Evolutionary conservation across 2,888 invertebrate genomes (phyloP).

Genomic region (Hypomecis punctinalis): DNA sequence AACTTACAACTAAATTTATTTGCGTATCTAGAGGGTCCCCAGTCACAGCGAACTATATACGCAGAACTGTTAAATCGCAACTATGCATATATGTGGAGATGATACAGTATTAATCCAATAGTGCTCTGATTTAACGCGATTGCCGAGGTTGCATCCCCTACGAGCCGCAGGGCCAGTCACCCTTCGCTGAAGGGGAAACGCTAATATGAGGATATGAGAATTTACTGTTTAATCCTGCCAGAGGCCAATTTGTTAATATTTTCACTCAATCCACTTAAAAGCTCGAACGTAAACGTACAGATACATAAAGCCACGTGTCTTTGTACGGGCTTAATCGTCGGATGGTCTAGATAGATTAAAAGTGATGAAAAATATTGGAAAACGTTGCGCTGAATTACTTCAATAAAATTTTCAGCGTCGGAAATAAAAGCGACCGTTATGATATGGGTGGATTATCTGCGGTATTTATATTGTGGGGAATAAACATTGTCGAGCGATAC

Average conservation of each 20-base stretch:
- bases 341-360: conserved; percentile 30
- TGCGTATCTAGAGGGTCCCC: conserved; percentile 57
- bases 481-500: conserved; percentile 53
- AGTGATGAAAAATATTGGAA: conserved; percentile 49
- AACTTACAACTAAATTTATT: conserved; percentile 78
- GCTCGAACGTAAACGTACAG: conserved; percentile 59
- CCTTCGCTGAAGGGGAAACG: conserved; percentile 79
- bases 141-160: conserved; percentile 80
- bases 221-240: conserved; percentile 84
- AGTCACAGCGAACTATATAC: conserved; percentile 31
- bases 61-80: conserved; percentile 40
- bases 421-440: conserved; percentile 29
- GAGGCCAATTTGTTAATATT: conserved; percentile 84
- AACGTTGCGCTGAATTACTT: conserved; percentile 28
- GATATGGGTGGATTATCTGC: conserved; percentile 30
- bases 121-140: conserved; percentile 81
- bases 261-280: conserved; percentile 84
- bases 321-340: conserved; percentile 35
- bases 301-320: conserved; percentile 47
- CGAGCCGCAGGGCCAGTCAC: conserved; percentile 68
- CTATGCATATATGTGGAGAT: conserved; percentile 49
- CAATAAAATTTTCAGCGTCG: conserved; percentile 29
- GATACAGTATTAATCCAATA: conserved; percentile 78
- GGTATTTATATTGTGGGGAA: conserved; percentile 31
- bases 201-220: conserved; percentile 84